These are phyloP conservation scores for Notarius lentiginosus DNA, from an alignment of 2,113 vertebrate genomes.

Conservation along the genomic window DNA sequence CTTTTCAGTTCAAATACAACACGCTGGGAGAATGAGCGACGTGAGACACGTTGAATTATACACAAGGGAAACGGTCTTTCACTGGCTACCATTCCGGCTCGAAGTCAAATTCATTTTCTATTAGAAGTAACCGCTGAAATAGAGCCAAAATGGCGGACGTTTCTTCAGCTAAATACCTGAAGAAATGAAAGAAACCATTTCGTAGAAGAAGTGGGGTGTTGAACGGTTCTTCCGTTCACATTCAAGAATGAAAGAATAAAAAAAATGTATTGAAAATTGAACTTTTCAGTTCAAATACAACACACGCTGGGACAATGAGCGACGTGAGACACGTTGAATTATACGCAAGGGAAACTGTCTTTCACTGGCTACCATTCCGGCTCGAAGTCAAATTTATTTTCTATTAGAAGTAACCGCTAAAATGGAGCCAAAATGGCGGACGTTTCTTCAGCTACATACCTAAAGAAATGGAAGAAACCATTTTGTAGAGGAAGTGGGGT, in stretches of 20 bases:
- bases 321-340: constrained; percentile 43
- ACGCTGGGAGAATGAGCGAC: constrained; percentile 47
- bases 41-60: constrained; percentile 40
- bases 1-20: constrained; percentile 1
- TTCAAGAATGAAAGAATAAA: background rate
- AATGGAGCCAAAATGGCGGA: constrained; percentile 5
- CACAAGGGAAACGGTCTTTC: background rate
- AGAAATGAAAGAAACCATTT: background rate
- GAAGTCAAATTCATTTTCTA: background rate
- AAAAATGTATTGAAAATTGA: no score
- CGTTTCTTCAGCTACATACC: background rate
- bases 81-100: constrained; percentile 11
- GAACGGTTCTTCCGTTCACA: no score
- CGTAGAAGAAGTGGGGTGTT: background rate
- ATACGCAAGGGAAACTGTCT: background rate
- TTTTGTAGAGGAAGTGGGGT: background rate
- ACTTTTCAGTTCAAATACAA: background rate
- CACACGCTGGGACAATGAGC: constrained; percentile 49
- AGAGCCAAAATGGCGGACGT: constrained; percentile 12
- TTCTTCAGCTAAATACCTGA: background rate
- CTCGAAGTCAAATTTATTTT: background rate
- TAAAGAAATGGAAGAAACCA: background rate
- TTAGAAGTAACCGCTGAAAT: background rate
- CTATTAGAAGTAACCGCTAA: background rate
- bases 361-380: constrained; percentile 7